Evolutionary conservation across 2,113 vertebrate genomes (phyloP).

Genomic region (Cyphomyrus discorhynchus): DNA sequence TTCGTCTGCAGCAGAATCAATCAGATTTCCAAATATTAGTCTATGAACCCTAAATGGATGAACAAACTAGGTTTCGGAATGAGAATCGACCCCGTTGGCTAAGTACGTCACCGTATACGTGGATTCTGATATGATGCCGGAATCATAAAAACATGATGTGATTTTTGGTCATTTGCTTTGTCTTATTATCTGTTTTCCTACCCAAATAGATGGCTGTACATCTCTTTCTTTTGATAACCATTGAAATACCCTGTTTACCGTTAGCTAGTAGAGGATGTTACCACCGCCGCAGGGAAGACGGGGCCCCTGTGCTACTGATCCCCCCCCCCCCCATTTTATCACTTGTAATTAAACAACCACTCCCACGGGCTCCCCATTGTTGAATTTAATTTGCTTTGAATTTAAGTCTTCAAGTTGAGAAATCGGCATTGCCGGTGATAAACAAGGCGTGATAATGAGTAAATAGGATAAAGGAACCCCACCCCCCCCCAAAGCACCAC

Average conservation of each 20-base stretch:
- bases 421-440: constrained; percentile 27
- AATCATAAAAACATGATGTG: neutral
- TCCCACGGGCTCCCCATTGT: constrained; percentile 24
- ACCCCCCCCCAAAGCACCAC: neutral
- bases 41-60: neutral
- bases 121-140: neutral
- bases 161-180: neutral
- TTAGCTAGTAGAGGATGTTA: neutral
- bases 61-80: neutral
- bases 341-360: constrained; percentile 32
- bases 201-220: neutral
- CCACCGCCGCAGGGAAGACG: neutral
- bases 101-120: neutral
- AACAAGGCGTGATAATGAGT: constrained; percentile 23
- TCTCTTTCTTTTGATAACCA: neutral
- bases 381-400: constrained; percentile 34
- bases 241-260: neutral
- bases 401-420: constrained; percentile 24
- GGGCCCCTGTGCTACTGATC: constrained; percentile 12
- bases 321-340: constrained; percentile 24
- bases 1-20: neutral
- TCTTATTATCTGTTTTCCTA: neutral
- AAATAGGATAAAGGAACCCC: constrained; percentile 30
- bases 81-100: neutral
- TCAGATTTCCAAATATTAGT: neutral